These are phyloP conservation scores for Eira barbara DNA, from an alignment of 2,113 vertebrate species.

Conservation along the genomic window DNA sequence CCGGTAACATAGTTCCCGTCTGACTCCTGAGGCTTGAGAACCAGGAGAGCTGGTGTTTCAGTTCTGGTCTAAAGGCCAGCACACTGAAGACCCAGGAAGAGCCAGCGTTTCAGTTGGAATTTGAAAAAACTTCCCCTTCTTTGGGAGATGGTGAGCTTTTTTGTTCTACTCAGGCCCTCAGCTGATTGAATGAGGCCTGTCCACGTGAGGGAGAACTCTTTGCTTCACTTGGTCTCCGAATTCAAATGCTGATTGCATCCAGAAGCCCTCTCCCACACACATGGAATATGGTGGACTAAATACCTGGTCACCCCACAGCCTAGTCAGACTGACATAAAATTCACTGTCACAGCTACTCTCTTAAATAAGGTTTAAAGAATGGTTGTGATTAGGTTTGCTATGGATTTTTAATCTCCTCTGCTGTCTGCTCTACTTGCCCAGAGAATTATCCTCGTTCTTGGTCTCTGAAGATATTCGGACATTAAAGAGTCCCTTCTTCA, in stretches of 20 bases:
- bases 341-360: not conserved
- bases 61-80: not conserved
- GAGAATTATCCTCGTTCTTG: not conserved
- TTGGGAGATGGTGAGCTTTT: not conserved
- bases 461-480: not conserved
- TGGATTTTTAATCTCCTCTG: not conserved
- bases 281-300: not conserved
- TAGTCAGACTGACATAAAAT: not conserved
- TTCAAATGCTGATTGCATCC: not conserved
- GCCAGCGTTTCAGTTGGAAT: not conserved
- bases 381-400: not conserved
- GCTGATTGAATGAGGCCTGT: not conserved
- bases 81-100: not conserved
- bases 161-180: not conserved
- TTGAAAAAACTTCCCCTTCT: not conserved
- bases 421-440: not conserved
- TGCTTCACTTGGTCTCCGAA: not conserved
- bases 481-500: not conserved
- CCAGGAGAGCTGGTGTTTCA: not conserved
- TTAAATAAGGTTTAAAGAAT: not conserved
- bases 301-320: not conserved
- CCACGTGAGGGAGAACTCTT: not conserved
- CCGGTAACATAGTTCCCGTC: rapidly evolving
- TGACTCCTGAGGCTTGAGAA: not conserved
- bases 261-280: not conserved